phyloP scores from a whole-genome alignment of 23 tunicate genomes.

The Oikopleura dioica region DNA sequence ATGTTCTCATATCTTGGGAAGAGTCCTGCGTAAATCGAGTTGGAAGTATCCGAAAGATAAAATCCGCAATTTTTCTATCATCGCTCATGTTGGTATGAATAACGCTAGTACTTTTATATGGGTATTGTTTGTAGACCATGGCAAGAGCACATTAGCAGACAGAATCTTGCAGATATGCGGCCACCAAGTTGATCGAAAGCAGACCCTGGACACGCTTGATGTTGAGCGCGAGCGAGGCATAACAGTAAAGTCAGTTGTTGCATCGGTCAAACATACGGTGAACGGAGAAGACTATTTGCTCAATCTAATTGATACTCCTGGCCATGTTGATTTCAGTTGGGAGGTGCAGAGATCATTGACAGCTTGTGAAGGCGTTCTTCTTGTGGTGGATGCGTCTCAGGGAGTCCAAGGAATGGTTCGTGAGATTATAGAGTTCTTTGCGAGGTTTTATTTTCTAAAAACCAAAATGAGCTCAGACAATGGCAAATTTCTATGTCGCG shows the following conservation, averaged over 20 bases:
- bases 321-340: constrained; percentile 77
- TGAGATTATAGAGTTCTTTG: not conserved
- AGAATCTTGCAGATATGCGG: constrained; percentile 39
- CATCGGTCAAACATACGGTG: constrained; percentile 30
- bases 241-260: constrained; percentile 80
- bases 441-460: not conserved
- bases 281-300: constrained; percentile 30
- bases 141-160: constrained; percentile 83
- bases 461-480: constrained; percentile 36
- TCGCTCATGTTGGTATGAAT: constrained; percentile 87
- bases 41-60: not conserved
- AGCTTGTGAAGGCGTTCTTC: constrained; percentile 86
- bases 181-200: not conserved
- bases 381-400: constrained; percentile 84
- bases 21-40: not conserved
- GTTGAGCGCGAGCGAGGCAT: constrained; percentile 55
- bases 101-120: too few species aligned
- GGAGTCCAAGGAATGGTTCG: too few species aligned
- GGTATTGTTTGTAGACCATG: too few species aligned
- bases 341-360: constrained; percentile 64
- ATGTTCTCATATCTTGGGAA: not conserved
- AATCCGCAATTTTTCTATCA: constrained; percentile 61
- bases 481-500: constrained; percentile 54
- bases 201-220: constrained; percentile 16
- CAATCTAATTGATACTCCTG: constrained; percentile 85